Percentiles rank a stretch among this genome's conserved stretches.
Conservation (phyloP, 2,113 vertebrate species). For the Lethenteron camtschaticum region DNA sequence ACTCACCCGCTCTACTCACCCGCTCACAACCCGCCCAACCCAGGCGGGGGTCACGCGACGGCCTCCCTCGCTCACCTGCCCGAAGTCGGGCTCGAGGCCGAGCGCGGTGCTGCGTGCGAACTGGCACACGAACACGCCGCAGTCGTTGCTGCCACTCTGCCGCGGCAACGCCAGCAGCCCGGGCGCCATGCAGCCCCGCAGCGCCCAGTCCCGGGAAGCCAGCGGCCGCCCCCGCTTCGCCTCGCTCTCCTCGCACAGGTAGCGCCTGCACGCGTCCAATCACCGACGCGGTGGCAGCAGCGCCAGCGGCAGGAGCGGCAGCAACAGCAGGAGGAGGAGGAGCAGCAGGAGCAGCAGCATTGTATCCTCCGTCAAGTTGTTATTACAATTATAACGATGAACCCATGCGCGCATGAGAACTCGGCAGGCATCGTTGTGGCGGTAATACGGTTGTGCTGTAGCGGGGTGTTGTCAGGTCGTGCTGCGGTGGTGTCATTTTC, state of each 20-base stretch:
- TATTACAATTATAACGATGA: background rate
- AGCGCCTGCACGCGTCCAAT: conserved; percentile 29
- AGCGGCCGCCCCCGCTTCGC: conserved; percentile 57
- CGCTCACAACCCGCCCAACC: no score
- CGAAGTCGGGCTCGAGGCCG: conserved; percentile 85
- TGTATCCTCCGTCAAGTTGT: background rate
- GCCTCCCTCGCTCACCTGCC: conserved; percentile 35
- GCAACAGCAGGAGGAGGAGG: no score
- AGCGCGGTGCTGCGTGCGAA: conserved; percentile 94
- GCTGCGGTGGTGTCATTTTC: no score
- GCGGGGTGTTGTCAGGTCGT: no score
- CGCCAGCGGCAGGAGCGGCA: no score
- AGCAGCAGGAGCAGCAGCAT: conserved; percentile 13
- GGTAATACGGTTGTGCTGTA: background rate
- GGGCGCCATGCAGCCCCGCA: conserved; percentile 23
- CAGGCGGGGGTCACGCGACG: no score
- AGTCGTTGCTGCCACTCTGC: conserved; percentile 95
- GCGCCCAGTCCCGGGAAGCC: conserved; percentile 46
- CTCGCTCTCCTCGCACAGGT: conserved; percentile 56
- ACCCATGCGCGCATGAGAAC: rapidly evolving
- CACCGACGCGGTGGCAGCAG: no score
- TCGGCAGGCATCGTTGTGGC: background rate
- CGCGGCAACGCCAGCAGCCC: conserved; percentile 62
- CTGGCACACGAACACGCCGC: conserved; percentile 93
- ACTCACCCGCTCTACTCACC: no score